phyloP scores from a whole-genome alignment of 1,140 invertebrate genomes.

The Drosophila suzukii region DNA sequence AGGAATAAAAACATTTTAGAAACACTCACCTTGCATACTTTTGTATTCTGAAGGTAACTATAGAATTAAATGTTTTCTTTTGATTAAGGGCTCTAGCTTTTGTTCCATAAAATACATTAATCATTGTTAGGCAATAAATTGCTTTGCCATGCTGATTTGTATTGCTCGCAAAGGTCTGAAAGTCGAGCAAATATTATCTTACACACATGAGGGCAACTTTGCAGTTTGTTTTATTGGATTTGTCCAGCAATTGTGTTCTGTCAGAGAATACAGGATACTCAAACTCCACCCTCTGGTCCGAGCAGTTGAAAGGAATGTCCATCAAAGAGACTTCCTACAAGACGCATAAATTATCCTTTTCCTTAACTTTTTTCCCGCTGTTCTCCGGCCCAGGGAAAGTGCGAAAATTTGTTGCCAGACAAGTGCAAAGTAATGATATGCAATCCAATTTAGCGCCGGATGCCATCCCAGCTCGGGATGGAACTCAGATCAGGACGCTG shows the following conservation, averaged over 20 bases:
- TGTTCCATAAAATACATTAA: slow-evolving; percentile 50
- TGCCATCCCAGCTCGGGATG: slow-evolving; percentile 43
- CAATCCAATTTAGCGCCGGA: slow-evolving; percentile 74
- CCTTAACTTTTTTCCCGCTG: slow-evolving; percentile 25
- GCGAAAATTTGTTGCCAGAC: slow-evolving; percentile 75
- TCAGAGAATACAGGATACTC: slow-evolving; percentile 20
- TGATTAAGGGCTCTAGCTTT: slow-evolving; percentile 14
- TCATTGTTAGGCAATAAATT: slow-evolving; percentile 71
- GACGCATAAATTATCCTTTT: slow-evolving; percentile 81
- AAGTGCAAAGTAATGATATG: slow-evolving; percentile 83
- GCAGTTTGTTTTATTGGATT: slow-evolving; percentile 72
- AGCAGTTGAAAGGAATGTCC: slow-evolving; percentile 66
- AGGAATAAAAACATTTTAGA: background rate
- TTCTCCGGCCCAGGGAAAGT: slow-evolving; percentile 42
- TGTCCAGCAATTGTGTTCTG: slow-evolving; percentile 39
- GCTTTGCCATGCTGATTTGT: slow-evolving; percentile 59
- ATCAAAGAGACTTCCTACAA: slow-evolving; percentile 53
- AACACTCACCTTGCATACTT: background rate
- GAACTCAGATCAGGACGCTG: slow-evolving; percentile 42
- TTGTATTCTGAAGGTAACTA: background rate
- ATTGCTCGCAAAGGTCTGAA: slow-evolving; percentile 13
- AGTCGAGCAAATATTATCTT: slow-evolving; percentile 66
- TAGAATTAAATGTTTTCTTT: background rate
- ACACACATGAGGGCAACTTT: slow-evolving; percentile 49
- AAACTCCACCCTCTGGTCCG: slow-evolving; percentile 26